Evolutionary conservation across 2,797 vertebrate species (phyloP), one percentile per base, ranked within the genome.

Genomic region (Tinamus major): DNA sequence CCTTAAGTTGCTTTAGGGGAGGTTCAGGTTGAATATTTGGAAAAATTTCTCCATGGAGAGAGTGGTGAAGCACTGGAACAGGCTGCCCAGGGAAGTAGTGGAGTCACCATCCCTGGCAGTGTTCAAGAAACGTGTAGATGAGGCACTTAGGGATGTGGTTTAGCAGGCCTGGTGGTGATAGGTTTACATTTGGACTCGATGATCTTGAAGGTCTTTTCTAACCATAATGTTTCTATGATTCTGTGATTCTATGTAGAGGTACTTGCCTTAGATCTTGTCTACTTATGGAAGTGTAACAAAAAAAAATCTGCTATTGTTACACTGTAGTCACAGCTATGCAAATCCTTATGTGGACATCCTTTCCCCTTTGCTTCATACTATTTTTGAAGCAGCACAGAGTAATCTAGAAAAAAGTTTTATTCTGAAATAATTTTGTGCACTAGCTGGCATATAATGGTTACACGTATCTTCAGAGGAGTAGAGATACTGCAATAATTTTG

Each of bases 181-280:
- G 35, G 35, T 35, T 35, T 35, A 35, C 35, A 35, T 6, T 35
- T 35, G 35, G 35, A 35, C 35, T 35, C 35, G 35, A 35, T 35
- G 35, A 35, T 35, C 35, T 35, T 35, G 35, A 35, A 8, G 35
- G 35, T 35, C 35, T 35, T 35, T 35, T 35, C 35, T 8, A 35
- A 35, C 35, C 35, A 35, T 35, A 35, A 35, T 8, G 35, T 35
- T 35, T 35, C 35, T 35, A 35, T 35, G 35, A 35, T 35, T 35
- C 35, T 35, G 35, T 35, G 35, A 35, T 35, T 35, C 35, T 35
- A 35, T 35, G 35, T 7, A n/a, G 61, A 89, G 42, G 58, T 69
- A 79, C 79, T 65, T 91, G 76, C 76, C 51, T 74, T 70, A 48
- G 35, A 27, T n/a, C 39, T 85, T 71, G 44, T 5, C 77, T 90